These are phyloP conservation scores for Polypedilum vanderplanki DNA, from an alignment of 1,140 invertebrate genomes.

Conservation along the genomic window DNA sequence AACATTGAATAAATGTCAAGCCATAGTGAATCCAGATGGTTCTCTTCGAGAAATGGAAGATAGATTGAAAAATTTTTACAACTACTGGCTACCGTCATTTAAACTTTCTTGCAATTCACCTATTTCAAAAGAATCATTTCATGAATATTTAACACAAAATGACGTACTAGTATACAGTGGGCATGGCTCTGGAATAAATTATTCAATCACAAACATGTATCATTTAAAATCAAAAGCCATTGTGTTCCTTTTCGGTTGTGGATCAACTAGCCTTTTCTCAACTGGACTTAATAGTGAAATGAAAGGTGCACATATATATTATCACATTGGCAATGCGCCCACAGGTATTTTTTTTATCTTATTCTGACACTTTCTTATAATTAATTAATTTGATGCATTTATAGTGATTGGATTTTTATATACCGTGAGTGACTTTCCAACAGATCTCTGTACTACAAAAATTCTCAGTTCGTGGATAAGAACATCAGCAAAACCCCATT, in stretches of 20 bases:
- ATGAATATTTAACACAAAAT: constrained; percentile 5
- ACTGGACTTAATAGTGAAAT: background rate
- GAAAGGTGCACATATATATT: background rate
- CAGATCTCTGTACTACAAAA: background rate
- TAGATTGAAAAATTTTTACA: background rate
- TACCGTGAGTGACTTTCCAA: background rate
- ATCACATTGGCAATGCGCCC: background rate
- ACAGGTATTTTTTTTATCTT: background rate
- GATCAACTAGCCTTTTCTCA: background rate
- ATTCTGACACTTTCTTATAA: background rate
- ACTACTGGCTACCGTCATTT: constrained; percentile 22
- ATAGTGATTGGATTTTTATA: constrained; percentile 14
- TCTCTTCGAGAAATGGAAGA: background rate
- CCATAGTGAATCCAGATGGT: background rate
- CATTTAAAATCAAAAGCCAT: background rate
- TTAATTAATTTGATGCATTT: background rate
- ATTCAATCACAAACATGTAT: background rate
- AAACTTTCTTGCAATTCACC: background rate
- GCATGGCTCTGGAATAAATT: background rate
- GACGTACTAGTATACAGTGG: background rate
- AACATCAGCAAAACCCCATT: background rate
- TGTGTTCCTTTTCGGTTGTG: background rate
- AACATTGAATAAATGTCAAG: background rate
- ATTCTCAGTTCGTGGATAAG: constrained; percentile 16
- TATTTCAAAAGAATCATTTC: constrained; percentile 1